Base-by-base conservation (phyloP, 2,888 invertebrate species). In the Pilophorus perplexus region DNA sequence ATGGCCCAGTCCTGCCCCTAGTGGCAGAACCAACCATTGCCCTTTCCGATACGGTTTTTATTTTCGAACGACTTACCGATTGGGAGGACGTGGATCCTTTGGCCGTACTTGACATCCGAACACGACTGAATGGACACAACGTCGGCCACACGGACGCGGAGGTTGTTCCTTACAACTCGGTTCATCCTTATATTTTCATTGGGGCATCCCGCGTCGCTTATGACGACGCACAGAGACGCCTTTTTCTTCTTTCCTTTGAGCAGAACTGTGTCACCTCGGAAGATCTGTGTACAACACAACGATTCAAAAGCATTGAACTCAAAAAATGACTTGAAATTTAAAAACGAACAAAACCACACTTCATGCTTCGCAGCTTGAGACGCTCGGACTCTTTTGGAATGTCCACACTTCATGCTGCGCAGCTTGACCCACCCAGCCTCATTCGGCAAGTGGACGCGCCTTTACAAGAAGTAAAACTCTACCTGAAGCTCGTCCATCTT, bases 171-270 rank as follows among this genome's bases (percentile, higher is more conserved):
- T 37, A 89, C 95, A 69, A 95, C 96, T 73, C 97, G 85, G 79
- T 96, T 96, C 94, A 96, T 95, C 73, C 95, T 86, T 73, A 99
- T 94, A 80, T 97, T 97, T 77, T 98, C 97, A 78, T 96, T 93
- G 0, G 94, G 87, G 73, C 95, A 94, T 69, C 88, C 88, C 71
- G 97, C 95, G 75, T 97, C 97, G 1, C 95, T 93, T 25, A 99
- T 82, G 8, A 97, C 97, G 75, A 99, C 97, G 80, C 96, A 96
- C 3, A 97, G 96, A 0, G 98, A 96, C 79, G 98, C 96, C 79
- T 93, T 92, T 72, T 98, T 86, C 64, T 97, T 85, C 78, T 98
- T 98, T 69, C 98, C 98, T 78, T 98, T 99, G 64, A 99, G 79
- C 20, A 97, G 81, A 0, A 98, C 96, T 22, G 98, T 96, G 79